Conservation (phyloP, 92 coral and sea anemone species). For the Phymanthus crucifer region DNA sequence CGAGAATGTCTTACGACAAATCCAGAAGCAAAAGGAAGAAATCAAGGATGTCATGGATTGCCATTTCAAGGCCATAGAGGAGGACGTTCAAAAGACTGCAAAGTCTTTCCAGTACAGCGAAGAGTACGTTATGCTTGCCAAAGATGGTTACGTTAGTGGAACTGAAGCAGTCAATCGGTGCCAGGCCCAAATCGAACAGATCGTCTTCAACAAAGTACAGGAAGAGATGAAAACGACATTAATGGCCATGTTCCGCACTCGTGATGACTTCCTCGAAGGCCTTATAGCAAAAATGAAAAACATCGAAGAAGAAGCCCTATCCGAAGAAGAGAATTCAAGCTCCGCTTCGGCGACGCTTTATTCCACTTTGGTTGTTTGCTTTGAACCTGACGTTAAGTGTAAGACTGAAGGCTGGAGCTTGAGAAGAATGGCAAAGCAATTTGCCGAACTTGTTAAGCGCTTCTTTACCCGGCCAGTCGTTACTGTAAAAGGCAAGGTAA, state of each 20-base stretch:
- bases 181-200: constrained; percentile 41
- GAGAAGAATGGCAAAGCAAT: background rate
- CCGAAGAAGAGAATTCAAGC: constrained; percentile 22
- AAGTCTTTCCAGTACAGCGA: constrained; percentile 43
- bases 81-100: constrained; percentile 41
- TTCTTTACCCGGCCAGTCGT: background rate
- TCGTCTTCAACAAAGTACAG: constrained; percentile 58
- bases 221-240: constrained; percentile 32
- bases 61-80: constrained; percentile 6
- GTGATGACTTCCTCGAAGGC: constrained; percentile 43
- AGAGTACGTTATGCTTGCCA: constrained; percentile 24
- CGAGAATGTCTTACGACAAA: constrained; percentile 30
- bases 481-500: constrained; percentile 42
- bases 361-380: constrained; percentile 42
- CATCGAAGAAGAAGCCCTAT: constrained; percentile 46
- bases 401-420: background rate
- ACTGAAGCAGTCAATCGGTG: constrained; percentile 48
- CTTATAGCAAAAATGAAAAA: constrained; percentile 41
- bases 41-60: constrained; percentile 37
- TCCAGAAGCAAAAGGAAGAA: constrained; percentile 37
- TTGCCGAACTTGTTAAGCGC: background rate
- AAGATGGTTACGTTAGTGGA: constrained; percentile 37
- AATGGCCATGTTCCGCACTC: constrained; percentile 39
- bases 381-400: constrained; percentile 15
- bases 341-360: constrained; percentile 44